Base-by-base conservation (phyloP, 1,140 invertebrate species). In the Eriosoma lanigerum region DNA sequence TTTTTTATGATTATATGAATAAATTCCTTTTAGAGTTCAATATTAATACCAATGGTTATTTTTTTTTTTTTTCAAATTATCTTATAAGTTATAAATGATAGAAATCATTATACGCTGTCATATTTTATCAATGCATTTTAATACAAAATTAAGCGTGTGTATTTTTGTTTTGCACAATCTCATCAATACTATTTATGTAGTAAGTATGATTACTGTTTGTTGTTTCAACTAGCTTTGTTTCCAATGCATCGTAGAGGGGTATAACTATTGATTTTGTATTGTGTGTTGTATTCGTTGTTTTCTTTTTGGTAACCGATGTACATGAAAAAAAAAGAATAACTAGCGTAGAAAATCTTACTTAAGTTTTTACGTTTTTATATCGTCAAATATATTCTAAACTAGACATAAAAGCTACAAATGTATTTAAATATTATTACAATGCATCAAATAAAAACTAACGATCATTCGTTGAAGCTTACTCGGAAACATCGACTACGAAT, bases 181-280 rank as follows among this genome's bases (percentile, higher is more conserved):
- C 29, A 24, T n/a, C 13, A 62, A 32, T 32, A 32, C 60, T 62
- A 62, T 62, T 32, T 38, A 38, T 32, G 60, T 62, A 32, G 24
- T 32, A 17, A 60, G 56, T 60, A 38, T 75, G 32, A 56, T 75
- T 54, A 32, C 17, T 32, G 48, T 44, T 66, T n/a, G 50, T 72
- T 72, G 50, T 56, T 75, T 75, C 48, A 73, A 73, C 46, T 29
- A 52, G 24, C 70, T 17, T 54, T 9, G 24, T 32, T 50, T n/a
- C 21, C 3, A 73, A 32, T 38, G 50, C 13, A 44, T 44, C 19
- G 60, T 32, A 13, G 56, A 24, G 17, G 72, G 50, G 50, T 32
- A 66, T 66, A 50, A 75, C 50, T 75, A 75, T 75, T 75, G 72
- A 75, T 75, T 75, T 75, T 56, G 12, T 26, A 56, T 17, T 38